Evolutionary conservation across 2,113 vertebrate species (phyloP).

Genomic region (Gadus chalcogrammus): DNA sequence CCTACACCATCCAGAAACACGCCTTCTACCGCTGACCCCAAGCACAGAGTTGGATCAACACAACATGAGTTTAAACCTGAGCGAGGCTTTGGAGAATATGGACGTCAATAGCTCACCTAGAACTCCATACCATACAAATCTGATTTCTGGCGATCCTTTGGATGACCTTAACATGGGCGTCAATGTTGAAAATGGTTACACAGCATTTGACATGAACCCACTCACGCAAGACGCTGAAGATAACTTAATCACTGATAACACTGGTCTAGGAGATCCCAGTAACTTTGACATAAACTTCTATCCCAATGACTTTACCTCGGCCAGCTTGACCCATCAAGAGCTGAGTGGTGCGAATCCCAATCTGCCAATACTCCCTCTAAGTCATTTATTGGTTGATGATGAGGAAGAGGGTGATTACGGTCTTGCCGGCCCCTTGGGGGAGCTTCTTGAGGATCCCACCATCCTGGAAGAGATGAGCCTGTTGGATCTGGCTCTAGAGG

Average conservation of each 20-base stretch:
- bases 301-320: neutral
- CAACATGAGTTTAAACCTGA: constrained; percentile 1
- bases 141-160: constrained; percentile 27
- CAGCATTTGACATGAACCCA: no score
- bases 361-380: neutral
- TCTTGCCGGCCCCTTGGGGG: constrained; percentile 75
- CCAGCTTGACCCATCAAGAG: constrained; percentile 2
- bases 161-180: constrained; percentile 20
- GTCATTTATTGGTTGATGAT: constrained; percentile 15
- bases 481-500: constrained; percentile 84
- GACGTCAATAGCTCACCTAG: neutral
- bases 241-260: neutral
- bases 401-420: constrained; percentile 41
- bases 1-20: constrained; percentile 50
- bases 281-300: constrained; percentile 9
- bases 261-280: neutral
- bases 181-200: constrained; percentile 12
- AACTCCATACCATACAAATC: constrained; percentile 24
- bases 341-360: constrained; percentile 8
- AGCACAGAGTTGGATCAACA: constrained; percentile 56
- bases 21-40: constrained; percentile 76
- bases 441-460: constrained; percentile 80
- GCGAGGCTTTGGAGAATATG: constrained; percentile 1
- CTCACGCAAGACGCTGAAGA: neutral
- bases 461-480: constrained; percentile 88